Evolutionary conservation across 2,113 vertebrate species (phyloP).

Genomic region (Pitta sordida): DNA sequence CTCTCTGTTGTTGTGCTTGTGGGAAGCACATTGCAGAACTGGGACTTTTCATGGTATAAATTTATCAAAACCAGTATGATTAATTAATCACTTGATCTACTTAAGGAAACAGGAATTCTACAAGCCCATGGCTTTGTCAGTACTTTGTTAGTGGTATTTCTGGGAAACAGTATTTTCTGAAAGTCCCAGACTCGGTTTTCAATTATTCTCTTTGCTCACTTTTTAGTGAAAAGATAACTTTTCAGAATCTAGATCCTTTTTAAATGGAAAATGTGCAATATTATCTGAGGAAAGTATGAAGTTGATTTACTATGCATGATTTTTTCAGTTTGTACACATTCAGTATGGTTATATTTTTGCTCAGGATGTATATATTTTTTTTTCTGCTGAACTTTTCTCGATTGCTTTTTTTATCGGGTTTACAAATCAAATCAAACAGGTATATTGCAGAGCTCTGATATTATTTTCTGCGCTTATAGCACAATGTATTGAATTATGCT

Average conservation of each 20-base stretch:
- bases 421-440: constrained; percentile 86
- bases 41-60: neutral
- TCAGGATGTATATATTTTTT: constrained; percentile 59
- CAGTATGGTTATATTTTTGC: constrained; percentile 68
- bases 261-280: constrained; percentile 53
- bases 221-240: constrained; percentile 60
- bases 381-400: constrained; percentile 74
- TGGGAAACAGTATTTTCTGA: constrained; percentile 5
- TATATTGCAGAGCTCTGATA: constrained; percentile 81
- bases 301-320: constrained; percentile 67
- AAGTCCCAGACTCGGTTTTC: neutral
- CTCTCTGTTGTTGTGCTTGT: neutral
- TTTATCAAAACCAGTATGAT: constrained; percentile 45
- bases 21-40: neutral
- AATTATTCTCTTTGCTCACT: constrained; percentile 35
- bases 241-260: constrained; percentile 16
- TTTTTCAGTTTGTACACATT: constrained; percentile 65
- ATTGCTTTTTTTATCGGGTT: constrained; percentile 85
- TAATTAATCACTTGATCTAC: constrained; percentile 46
- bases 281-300: constrained; percentile 52
- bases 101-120: neutral
- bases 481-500: constrained; percentile 80
- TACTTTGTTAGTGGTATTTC: neutral
- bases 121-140: neutral
- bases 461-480: constrained; percentile 77